A percentile compares a stretch with the other conserved stretches of the same genome.
Conservation (phyloP, 1,140 invertebrate species). For the Macrotrachela quadricornifera region DNA sequence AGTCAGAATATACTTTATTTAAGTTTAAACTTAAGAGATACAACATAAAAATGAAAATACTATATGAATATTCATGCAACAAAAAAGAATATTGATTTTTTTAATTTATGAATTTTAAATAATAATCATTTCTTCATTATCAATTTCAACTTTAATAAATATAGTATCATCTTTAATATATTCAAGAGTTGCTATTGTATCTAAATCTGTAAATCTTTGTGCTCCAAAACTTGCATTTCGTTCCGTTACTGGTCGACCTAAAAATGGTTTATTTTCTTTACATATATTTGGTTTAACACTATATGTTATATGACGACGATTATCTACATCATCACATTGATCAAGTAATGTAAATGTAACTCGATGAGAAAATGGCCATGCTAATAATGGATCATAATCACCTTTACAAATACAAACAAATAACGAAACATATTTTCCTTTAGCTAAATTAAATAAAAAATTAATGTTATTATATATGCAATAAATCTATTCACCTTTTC, state of each 20-base stretch:
- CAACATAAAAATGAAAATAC: too few relatives aligned
- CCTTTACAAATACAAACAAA: conserved; percentile 77
- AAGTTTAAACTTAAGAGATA: too few relatives aligned
- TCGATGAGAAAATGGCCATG: conserved; percentile 75
- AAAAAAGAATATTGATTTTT: too few relatives aligned
- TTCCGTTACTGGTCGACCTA: conserved; percentile 20
- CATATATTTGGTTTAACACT: conserved; percentile 20
- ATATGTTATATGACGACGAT: conserved; percentile 18
- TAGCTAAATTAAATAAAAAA: conserved; percentile 9
- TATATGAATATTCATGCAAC: too few relatives aligned
- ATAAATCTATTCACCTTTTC: conserved; percentile 47
- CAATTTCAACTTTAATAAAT: conserved; percentile 71
- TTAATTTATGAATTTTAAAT: too few relatives aligned
- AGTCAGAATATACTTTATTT: too few relatives aligned
- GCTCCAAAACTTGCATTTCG: conserved; percentile 28
- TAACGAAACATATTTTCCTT: conserved; percentile 59
- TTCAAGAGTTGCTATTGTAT: conserved; percentile 15
- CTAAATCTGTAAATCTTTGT: conserved; percentile 22
- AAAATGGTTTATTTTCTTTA: conserved; percentile 22
- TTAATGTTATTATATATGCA: too few relatives aligned
- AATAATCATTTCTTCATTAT: conserved; percentile 22
- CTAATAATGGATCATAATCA: conserved; percentile 66
- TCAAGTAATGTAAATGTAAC: conserved; percentile 78
- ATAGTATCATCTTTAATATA: conserved; percentile 72
- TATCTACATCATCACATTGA: conserved; percentile 43